These are phyloP conservation scores for Spinus olivaceus DNA, from an alignment of 2,797 vertebrate species.

Conservation along the genomic window DNA sequence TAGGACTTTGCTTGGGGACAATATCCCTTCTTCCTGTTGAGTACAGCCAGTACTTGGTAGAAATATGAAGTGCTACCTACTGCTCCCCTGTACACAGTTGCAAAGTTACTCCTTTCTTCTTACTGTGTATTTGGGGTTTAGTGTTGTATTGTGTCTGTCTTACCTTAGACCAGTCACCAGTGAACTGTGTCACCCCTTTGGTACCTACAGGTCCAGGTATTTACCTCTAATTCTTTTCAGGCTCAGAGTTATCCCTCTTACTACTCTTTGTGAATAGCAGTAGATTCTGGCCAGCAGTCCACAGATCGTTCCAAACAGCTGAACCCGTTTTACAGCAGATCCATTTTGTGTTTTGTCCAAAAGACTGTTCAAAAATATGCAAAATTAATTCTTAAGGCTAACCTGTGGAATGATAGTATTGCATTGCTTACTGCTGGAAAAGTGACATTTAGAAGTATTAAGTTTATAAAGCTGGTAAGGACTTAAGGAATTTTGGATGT, in stretches of 20 bases:
- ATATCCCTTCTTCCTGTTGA: background rate
- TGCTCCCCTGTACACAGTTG: background rate
- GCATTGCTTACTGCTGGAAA: background rate
- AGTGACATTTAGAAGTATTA: background rate
- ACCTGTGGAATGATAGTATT: background rate
- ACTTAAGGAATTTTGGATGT: background rate
- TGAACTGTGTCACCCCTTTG: background rate
- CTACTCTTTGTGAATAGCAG: background rate
- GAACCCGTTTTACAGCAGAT: background rate
- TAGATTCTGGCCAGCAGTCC: background rate
- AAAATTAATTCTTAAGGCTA: background rate
- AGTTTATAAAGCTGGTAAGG: background rate
- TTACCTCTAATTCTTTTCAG: background rate
- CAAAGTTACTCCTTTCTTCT: background rate
- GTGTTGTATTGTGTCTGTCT: background rate
- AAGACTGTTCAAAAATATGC: background rate
- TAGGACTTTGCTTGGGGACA: background rate
- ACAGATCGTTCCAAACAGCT: background rate
- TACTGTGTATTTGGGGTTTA: background rate
- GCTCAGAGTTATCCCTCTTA: background rate
- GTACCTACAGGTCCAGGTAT: background rate
- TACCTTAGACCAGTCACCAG: background rate
- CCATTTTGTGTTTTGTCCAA: background rate
- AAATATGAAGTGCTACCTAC: background rate
- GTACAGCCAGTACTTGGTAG: background rate